Base-by-base conservation (phyloP, 2,113 vertebrate species). In the Hystrix cristata region DNA sequence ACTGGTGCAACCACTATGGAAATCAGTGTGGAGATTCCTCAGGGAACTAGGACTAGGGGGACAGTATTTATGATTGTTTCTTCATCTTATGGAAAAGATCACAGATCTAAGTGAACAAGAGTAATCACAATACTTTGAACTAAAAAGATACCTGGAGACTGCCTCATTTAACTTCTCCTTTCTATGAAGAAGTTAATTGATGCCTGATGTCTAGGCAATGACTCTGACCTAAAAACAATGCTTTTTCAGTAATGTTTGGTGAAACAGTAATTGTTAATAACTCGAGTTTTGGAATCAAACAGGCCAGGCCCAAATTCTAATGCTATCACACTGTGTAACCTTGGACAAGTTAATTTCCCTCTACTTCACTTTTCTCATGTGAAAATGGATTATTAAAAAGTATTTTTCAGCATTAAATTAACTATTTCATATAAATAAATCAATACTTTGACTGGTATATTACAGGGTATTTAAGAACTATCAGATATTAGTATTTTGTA, bases 401-500 rank as follows among this genome's bases (percentile, higher is more conserved):
- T 76, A 69, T 51, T 85, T 72, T 48, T 25, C 1, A 65, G 19
- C 21, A 38, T 92, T 85, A 43, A 64, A 87, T 62, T 7, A 69
- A 62, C 51, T 53, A 60, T 13, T 90, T 74, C 13, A 81, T 15
- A 55, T 23, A 53, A 67, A 25, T 34, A 87, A 76, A 76, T 80
- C 34, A 38, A 90, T 67, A 80, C 15, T 60, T 19, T 43, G 48
- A 18, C 38, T 60, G 19, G 31, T 9, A 34, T 25, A 16, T 5
- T 18, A 94, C 5, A 79, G n/a, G 62, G 29, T 46, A 21, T 65
- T 92, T 65, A 74, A 74, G 31, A 92, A 88, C 51, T n/a, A 12
- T 74, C 65, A 95, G 38, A 11, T 59, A 51, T 72, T 95, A 25
- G 12, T 79, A 89, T 88, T 72, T 95, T n/a, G 88, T 57, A 27